phyloP scores from a whole-genome alignment of 2,797 vertebrate species.

The Avahi laniger region DNA sequence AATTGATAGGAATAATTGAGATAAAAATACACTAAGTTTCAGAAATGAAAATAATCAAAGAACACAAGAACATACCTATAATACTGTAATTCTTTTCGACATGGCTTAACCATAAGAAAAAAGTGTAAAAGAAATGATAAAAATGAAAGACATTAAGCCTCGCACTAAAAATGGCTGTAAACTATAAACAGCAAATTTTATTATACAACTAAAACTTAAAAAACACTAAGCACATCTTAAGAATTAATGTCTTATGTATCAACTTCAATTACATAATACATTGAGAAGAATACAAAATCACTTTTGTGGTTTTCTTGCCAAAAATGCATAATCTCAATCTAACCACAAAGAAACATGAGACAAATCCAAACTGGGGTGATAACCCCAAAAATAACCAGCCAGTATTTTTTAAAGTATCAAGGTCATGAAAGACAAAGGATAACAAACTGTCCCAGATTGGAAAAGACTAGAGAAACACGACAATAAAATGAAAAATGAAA shows the following conservation, averaged over 20 bases:
- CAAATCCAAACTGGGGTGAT: background rate
- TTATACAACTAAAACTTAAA: background rate
- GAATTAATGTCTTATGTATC: background rate
- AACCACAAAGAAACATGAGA: background rate
- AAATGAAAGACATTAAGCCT: conserved; percentile 20
- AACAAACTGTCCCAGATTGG: background rate
- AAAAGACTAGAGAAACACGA: background rate
- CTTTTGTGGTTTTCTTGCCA: background rate
- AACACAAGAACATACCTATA: background rate
- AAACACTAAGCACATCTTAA: background rate
- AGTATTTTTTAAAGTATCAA: background rate
- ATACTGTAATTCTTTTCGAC: background rate
- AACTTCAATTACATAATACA: background rate
- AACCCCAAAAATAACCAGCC: background rate
- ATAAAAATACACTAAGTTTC: background rate
- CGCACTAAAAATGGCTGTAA: background rate
- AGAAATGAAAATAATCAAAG: conserved; percentile 53
- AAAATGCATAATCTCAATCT: background rate
- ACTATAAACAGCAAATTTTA: background rate
- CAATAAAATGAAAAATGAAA: background rate
- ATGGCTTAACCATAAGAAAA: background rate
- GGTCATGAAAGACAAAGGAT: background rate
- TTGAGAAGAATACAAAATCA: background rate
- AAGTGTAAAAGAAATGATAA: background rate
- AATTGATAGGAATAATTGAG: background rate